Evolutionary conservation across 2,888 invertebrate genomes (phyloP).

Genomic region (Drosophila buzzatii): DNA sequence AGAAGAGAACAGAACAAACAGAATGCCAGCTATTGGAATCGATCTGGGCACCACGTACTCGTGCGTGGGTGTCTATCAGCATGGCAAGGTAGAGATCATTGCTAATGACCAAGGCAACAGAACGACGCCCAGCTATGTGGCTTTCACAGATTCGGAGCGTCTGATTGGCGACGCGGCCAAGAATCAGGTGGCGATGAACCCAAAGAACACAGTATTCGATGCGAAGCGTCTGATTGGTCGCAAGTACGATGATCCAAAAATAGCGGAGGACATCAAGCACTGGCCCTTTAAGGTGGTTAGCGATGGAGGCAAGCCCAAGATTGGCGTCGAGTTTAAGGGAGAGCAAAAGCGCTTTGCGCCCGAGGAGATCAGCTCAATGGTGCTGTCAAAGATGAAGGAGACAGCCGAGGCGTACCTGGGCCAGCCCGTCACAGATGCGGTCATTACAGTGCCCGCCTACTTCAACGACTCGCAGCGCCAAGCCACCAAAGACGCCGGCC

Average conservation of each 20-base stretch:
- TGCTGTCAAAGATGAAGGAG: constrained; percentile 96
- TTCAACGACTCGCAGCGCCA: constrained; percentile 33
- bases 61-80: constrained; percentile 93
- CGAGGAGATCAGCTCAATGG: constrained; percentile 96
- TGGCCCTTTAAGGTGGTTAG: constrained; percentile 96
- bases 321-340: constrained; percentile 94
- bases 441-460: constrained; percentile 83
- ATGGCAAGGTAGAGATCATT: constrained; percentile 93
- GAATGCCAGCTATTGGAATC: constrained; percentile 88
- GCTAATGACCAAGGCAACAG: constrained; percentile 92
- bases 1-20: constrained; percentile 17
- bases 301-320: constrained; percentile 92
- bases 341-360: constrained; percentile 94
- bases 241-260: constrained; percentile 93
- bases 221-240: constrained; percentile 97
- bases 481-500: constrained; percentile 36
- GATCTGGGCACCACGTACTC: constrained; percentile 87
- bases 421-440: constrained; percentile 92
- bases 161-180: constrained; percentile 90
- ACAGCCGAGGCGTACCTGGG: constrained; percentile 95
- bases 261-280: constrained; percentile 96
- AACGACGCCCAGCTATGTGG: constrained; percentile 86
- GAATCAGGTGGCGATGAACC: constrained; percentile 95
- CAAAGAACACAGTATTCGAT: constrained; percentile 96
- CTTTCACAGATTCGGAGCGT: constrained; percentile 93